Evolutionary conservation across 2,113 vertebrate species (phyloP), one percentile per base, ranked within the genome.

Genomic region (Gavia stellata): DNA sequence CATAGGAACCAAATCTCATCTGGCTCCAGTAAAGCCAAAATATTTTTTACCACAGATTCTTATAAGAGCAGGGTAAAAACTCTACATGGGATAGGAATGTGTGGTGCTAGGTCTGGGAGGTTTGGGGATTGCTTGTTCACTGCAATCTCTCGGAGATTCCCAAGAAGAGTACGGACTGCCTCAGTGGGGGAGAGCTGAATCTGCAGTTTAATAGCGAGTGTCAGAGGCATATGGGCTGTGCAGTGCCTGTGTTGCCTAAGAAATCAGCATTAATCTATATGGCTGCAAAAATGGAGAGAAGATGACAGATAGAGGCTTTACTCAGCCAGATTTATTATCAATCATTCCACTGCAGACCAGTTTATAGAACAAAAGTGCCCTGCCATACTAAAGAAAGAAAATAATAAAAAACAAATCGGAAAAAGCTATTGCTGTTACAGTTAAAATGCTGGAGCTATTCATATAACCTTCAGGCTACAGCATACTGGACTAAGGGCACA

Each of bases 351-450:
- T 70, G 12, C 42, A 86, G 34, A 55, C 10, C 8, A 61, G 12
- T 70, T 86, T 40, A 47, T 38, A 68, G 58, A 45, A 38, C 0
- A 0, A 19, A 14, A 0, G 1, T 73, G 28, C 28, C 12, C 72
- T 81, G 13, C 8, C 19, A 3, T 65, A 28, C 28, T 36, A 56
- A 86, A 81, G 4, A 88, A 65, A 79, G 29, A n/a, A 65, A 45
- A 49, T n/a, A 19, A 34, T 50, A 0, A 3, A 0, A 25, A 66
- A 18, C 2, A 33, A 21, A 38, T 20, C 7, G 62, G 29, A 24
- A 80, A 7, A 75, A 56, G 20, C 31, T 47, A 53, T 63, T 59
- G 72, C 19, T 88, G 50, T 55, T 68, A 28, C 38, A 26, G 24
- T 73, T 52, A 34, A 83, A 34, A 36, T 36, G 9, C 28, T 63